Evolutionary conservation across 2,888 invertebrate genomes (phyloP).

Genomic region (Halocaridina rubra): DNA sequence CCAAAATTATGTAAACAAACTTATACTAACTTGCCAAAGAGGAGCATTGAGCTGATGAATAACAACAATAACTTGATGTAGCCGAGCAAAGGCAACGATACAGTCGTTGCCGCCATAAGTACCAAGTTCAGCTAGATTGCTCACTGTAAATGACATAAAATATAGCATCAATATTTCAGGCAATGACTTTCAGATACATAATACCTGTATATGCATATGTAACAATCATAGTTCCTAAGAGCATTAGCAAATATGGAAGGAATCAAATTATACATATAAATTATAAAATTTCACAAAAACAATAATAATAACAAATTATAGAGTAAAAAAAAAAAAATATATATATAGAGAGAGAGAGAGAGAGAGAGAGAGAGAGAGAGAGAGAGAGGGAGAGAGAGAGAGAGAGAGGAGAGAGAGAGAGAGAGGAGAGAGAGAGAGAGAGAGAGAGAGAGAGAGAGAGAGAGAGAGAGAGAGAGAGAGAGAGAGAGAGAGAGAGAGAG

Average conservation of each 20-base stretch:
- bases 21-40: slow-evolving; percentile 67
- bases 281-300: too few relatives aligned
- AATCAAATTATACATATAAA: too few relatives aligned
- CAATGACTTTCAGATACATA: too few relatives aligned
- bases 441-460: background rate
- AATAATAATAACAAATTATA: too few relatives aligned
- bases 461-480: background rate
- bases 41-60: slow-evolving; percentile 70
- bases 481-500: background rate
- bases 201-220: too few relatives aligned
- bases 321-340: too few relatives aligned
- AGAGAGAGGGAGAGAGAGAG: background rate
- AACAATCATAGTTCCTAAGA: too few relatives aligned
- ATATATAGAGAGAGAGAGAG: background rate
- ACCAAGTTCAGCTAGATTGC: slow-evolving; percentile 69
- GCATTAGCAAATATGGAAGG: too few relatives aligned
- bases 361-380: background rate
- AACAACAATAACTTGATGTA: slow-evolving; percentile 69
- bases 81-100: slow-evolving; percentile 71
- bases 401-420: too few relatives aligned
- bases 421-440: too few relatives aligned
- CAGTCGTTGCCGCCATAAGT: slow-evolving; percentile 72
- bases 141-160: slow-evolving; percentile 65
- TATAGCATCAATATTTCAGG: too few relatives aligned
- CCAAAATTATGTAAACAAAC: too few relatives aligned